Evolutionary conservation across 2,888 invertebrate genomes (phyloP).

Genomic region (Didymodactylos carnosus): DNA sequence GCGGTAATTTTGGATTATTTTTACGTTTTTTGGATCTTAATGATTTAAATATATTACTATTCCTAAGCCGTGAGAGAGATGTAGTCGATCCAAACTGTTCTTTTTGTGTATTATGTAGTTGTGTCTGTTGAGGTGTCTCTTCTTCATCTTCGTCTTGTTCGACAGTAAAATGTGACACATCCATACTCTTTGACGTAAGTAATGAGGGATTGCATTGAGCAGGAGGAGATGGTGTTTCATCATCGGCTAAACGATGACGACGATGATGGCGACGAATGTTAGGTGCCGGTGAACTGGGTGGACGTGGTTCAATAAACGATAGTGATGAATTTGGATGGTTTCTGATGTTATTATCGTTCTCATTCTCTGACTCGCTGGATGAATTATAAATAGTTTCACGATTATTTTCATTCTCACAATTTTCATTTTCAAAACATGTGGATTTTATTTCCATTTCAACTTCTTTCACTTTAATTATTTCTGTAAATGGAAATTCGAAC

Average conservation of each 20-base stretch:
- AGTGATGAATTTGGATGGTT: background rate
- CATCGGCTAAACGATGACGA: background rate
- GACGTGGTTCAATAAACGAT: background rate
- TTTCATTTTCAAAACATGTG: too few relatives aligned
- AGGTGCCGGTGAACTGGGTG: background rate
- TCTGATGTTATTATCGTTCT: background rate
- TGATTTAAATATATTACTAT: background rate
- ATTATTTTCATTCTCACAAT: background rate
- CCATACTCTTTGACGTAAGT: background rate
- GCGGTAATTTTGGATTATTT: background rate
- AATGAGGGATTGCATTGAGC: background rate
- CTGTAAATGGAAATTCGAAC: background rate
- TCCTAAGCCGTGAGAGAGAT: background rate
- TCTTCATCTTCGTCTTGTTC: background rate
- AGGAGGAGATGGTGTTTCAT: background rate
- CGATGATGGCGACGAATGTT: background rate
- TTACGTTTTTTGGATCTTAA: background rate
- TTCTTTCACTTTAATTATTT: background rate
- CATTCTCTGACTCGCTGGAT: background rate
- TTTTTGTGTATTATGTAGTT: background rate
- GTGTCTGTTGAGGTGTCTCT: background rate
- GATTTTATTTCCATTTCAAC: background rate
- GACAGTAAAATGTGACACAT: background rate
- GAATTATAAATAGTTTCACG: background rate
- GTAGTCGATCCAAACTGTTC: background rate